Evolutionary conservation across 1,140 invertebrate genomes (phyloP).

Genomic region (Diplogasteroides magnus): DNA sequence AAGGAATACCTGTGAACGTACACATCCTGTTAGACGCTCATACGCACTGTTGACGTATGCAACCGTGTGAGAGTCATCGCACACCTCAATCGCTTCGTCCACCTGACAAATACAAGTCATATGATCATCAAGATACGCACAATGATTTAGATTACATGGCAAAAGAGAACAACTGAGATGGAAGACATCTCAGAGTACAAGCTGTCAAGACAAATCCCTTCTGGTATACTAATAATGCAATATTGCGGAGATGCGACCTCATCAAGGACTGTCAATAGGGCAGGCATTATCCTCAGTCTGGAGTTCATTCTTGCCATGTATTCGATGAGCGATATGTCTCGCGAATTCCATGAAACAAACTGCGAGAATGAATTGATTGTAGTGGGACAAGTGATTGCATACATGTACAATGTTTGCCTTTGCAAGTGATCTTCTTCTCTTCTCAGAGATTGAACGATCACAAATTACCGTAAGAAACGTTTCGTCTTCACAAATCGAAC

Average conservation of each 20-base stretch:
- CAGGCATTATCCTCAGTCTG: slow-evolving; percentile 48
- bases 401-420: background rate
- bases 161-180: too few species aligned
- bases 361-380: too few species aligned
- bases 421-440: background rate
- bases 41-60: slow-evolving; percentile 53
- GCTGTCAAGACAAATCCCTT: too few species aligned
- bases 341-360: slow-evolving; percentile 19
- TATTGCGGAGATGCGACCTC: too few species aligned
- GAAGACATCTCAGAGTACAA: too few species aligned
- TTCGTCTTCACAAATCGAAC: background rate
- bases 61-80: slow-evolving; percentile 51
- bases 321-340: slow-evolving; percentile 46
- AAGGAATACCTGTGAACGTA: slow-evolving; percentile 39
- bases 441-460: background rate
- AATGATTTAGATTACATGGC: too few species aligned
- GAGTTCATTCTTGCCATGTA: slow-evolving; percentile 45
- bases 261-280: slow-evolving; percentile 51
- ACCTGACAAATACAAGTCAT: slow-evolving; percentile 36
- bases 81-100: slow-evolving; percentile 55
- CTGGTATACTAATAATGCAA: too few species aligned
- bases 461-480: background rate
- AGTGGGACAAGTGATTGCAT: background rate
- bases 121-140: too few species aligned
- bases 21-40: slow-evolving; percentile 45